These are phyloP conservation scores for Corythornis madagascariensis DNA, from an alignment of 2,113 vertebrate genomes.

Conservation along the genomic window DNA sequence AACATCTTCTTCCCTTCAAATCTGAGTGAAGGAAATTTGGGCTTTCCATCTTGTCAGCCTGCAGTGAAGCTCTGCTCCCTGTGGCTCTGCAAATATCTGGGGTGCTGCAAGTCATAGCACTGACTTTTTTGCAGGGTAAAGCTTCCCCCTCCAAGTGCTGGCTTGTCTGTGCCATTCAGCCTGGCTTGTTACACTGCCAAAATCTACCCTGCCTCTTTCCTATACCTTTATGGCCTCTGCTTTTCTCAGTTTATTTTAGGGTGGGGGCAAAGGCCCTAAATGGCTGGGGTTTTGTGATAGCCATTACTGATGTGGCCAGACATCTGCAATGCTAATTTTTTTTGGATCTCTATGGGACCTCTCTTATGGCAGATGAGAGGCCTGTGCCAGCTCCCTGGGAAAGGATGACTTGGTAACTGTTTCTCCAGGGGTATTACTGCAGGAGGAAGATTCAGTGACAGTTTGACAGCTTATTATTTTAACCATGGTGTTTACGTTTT, in stretches of 20 bases:
- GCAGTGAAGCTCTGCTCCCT: not conserved
- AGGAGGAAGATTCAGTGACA: conserved; percentile 15
- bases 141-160: not conserved
- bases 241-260: not conserved
- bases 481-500: conserved; percentile 64
- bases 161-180: not conserved
- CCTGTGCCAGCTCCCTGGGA: not conserved
- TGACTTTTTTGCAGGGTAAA: not conserved
- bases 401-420: conserved; percentile 9
- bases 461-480: conserved; percentile 58
- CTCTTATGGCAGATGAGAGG: not conserved
- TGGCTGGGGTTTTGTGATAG: not conserved
- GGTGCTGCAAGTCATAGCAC: not conserved
- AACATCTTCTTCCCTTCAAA: not conserved
- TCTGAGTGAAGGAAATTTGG: not conserved
- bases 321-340: not conserved
- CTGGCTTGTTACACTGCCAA: not conserved
- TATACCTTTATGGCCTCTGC: not conserved
- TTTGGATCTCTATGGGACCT: not conserved
- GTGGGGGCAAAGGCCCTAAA: not conserved
- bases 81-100: not conserved
- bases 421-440: conserved; percentile 30
- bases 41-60: not conserved
- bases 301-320: not conserved
- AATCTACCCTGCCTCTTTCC: not conserved